Conservation (phyloP, 2,113 vertebrate genomes). For the Elachura formosa region DNA sequence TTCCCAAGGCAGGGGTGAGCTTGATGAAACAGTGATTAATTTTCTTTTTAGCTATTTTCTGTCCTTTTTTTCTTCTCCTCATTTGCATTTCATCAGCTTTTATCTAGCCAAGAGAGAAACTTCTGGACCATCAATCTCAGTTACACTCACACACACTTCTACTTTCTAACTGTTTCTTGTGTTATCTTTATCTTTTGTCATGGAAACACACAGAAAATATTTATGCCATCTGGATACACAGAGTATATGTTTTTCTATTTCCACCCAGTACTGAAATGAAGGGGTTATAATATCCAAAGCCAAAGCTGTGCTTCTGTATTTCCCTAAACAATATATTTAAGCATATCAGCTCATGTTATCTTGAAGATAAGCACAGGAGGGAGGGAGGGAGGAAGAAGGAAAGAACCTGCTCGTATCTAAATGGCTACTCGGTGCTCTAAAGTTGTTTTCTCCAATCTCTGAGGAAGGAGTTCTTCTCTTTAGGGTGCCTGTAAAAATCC, state of each 20-base stretch:
- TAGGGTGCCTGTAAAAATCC: neutral
- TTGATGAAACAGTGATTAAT: neutral
- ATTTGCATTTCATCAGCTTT: conserved; percentile 8
- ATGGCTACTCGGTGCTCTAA: neutral
- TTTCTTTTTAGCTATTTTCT: conserved; percentile 6
- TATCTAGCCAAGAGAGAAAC: conserved; percentile 24
- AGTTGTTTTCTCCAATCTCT: neutral
- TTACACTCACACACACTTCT: neutral
- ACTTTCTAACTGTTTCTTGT: conserved; percentile 20
- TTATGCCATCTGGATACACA: conserved; percentile 26
- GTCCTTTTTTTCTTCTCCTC: neutral
- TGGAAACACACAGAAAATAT: conserved; percentile 43
- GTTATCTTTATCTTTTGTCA: conserved; percentile 59
- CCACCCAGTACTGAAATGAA: neutral
- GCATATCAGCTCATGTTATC: neutral
- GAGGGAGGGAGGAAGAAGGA: neutral
- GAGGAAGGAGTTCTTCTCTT: neutral
- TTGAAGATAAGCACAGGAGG: neutral
- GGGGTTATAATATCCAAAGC: neutral
- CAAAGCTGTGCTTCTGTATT: neutral
- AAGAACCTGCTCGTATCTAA: neutral
- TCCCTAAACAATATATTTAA: neutral
- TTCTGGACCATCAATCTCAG: conserved; percentile 12
- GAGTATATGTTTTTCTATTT: conserved; percentile 4
- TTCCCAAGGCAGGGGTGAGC: neutral